Base-by-base conservation (phyloP, 2,797 vertebrate genomes). In the Bradypus variegatus region DNA sequence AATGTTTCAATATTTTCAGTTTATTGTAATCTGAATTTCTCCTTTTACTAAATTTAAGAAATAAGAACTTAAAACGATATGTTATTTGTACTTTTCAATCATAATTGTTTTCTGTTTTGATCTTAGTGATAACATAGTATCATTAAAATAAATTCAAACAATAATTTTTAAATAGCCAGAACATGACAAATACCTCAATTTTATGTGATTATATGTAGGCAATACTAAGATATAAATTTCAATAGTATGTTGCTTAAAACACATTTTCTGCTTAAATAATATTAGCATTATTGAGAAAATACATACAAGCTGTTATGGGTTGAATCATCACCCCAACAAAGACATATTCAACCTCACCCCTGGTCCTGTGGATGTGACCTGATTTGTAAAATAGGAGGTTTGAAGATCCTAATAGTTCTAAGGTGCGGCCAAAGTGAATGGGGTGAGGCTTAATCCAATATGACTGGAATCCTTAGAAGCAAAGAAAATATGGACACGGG, bases 1-100 rank as follows among this genome's bases (percentile, higher is more conserved):
- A 92, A 94, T 89, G 62, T 69, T 92, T 95, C 92, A 90, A 88
- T 92, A 62, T 95, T 62, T 41, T 58, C 12, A 64, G 58, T 88
- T 96, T 80, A 78, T 25, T 70, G 13, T 73, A 5, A 0, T 48
- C 50, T 53, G 4, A 86, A 83, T 23, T 21, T 29, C 21, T 93
- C 89, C 72, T 60, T 76, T 64, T 83, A 45, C 21, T 41, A 76
- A 33, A 8, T 86, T 89, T 92, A 79, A 89, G 27, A 93, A 89
- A 67, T 81, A 84, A 90, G 29, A 89, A 75, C 3, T 77, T 78
- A 36, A 0, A 62, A 13, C 7, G 45, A 8, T 31, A 60, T 60
- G 21, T 9, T 72, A 85, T 27, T 36, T 81, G 41, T 76, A 72
- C 62, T 79, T 67, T 90, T 94, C 60, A 81, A 3, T 81, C 27